Percentiles rank a stretch among this genome's conserved stretches.
Conservation (phyloP, 2,113 vertebrate species). For the Rhodinocichla rosea region DNA sequence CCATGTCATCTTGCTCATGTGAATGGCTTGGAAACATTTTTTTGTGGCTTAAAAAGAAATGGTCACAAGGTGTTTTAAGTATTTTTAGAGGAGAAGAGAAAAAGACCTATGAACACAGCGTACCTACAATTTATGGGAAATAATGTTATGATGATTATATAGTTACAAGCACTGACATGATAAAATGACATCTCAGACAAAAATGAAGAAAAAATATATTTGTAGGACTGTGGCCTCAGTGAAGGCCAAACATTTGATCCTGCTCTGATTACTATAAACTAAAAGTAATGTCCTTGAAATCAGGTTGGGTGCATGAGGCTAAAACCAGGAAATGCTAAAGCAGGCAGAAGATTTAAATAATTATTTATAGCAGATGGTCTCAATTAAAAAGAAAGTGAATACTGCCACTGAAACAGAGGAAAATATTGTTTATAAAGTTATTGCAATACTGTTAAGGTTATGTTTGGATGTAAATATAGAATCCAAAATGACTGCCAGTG, state of each 20-base stretch:
- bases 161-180: neutral
- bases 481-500: neutral
- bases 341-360: neutral
- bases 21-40: neutral
- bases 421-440: neutral
- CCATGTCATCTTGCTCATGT: neutral
- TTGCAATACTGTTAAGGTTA: neutral
- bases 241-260: neutral
- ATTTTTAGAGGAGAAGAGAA: neutral
- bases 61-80: neutral
- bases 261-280: neutral
- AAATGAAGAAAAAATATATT: neutral
- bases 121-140: neutral
- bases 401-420: neutral
- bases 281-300: neutral
- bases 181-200: neutral
- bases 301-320: neutral
- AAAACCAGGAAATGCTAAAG: neutral
- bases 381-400: neutral
- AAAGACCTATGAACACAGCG: neutral
- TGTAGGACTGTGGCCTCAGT: neutral
- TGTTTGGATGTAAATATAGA: neutral
- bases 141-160: neutral
- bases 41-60: neutral
- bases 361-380: neutral